phyloP scores from a whole-genome alignment of 30 jellyfish, hydroid and myxozoan species.

The Aurelia aurita complex sp. Pacific region DNA sequence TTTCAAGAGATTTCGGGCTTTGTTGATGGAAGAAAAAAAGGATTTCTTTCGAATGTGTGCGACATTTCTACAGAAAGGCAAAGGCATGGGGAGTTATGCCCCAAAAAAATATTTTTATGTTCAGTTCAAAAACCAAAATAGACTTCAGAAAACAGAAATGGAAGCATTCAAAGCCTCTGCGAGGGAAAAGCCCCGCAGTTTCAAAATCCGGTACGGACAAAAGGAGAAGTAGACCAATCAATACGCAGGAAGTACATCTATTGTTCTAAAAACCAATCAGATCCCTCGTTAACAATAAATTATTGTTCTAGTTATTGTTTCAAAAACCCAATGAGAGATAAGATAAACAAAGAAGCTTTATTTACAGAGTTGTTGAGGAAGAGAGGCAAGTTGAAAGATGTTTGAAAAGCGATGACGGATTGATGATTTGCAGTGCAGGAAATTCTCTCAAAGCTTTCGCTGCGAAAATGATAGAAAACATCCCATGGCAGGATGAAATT shows the following conservation, averaged over 20 bases:
- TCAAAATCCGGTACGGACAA: no score
- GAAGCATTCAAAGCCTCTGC: no score
- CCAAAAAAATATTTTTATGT: no score
- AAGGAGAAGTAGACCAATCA: no score
- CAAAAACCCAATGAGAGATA: slow-evolving; percentile 39
- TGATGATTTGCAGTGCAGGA: slow-evolving; percentile 32
- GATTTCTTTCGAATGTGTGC: no score
- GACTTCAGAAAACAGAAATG: no score
- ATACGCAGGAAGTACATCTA: neutral
- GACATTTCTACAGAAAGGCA: no score
- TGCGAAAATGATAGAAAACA: slow-evolving; percentile 5
- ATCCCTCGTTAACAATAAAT: neutral
- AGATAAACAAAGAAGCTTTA: slow-evolving; percentile 16
- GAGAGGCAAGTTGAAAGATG: slow-evolving; percentile 54
- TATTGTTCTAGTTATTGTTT: neutral
- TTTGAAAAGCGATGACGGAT: slow-evolving; percentile 32
- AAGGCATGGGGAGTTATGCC: no score
- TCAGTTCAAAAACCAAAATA: no score
- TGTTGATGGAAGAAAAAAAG: no score
- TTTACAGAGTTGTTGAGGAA: slow-evolving; percentile 31
- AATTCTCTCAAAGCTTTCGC: slow-evolving; percentile 5
- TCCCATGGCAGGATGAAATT: slow-evolving; percentile 28
- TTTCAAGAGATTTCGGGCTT: no score
- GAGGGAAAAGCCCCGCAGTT: no score
- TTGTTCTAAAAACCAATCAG: slow-evolving; percentile 22